phyloP scores from a whole-genome alignment of 2,113 vertebrate genomes.

The Tragelaphus strepsiceros region DNA sequence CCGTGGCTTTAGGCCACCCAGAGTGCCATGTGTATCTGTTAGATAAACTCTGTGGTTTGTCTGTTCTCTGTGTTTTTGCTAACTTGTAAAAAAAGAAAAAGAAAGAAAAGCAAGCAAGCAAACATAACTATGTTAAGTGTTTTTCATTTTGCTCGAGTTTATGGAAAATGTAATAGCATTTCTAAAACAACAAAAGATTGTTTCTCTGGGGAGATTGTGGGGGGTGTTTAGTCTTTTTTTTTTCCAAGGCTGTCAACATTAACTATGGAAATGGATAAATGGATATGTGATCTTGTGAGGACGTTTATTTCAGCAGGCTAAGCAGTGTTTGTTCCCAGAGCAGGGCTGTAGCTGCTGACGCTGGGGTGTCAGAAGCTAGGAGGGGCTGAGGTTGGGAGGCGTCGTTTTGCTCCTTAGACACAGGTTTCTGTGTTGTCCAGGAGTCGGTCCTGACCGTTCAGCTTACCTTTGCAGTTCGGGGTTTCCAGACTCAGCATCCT shows the following conservation, averaged over 20 bases:
- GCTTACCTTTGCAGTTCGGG: not conserved
- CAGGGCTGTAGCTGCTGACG: not conserved
- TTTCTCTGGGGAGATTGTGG: not conserved
- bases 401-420: not conserved
- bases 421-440: not conserved
- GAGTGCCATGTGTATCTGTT: conserved; percentile 13
- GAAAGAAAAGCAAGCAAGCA: not conserved
- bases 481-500: not conserved
- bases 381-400: not conserved
- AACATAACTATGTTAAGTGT: not conserved
- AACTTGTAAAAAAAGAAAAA: not conserved
- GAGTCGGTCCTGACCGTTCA: not conserved
- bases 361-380: not conserved
- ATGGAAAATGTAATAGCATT: conserved; percentile 19
- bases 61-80: conserved; percentile 33
- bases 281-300: not conserved
- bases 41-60: conserved; percentile 60
- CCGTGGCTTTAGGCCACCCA: conserved; percentile 16
- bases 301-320: not conserved
- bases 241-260: not conserved
- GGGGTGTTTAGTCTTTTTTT: not conserved
- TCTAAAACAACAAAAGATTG: conserved; percentile 18
- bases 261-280: conserved; percentile 20
- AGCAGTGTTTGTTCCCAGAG: not conserved
- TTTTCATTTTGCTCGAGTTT: conserved; percentile 29